Evolutionary conservation across 2,888 invertebrate species (phyloP).

Genomic region (Brenthis hecate): DNA sequence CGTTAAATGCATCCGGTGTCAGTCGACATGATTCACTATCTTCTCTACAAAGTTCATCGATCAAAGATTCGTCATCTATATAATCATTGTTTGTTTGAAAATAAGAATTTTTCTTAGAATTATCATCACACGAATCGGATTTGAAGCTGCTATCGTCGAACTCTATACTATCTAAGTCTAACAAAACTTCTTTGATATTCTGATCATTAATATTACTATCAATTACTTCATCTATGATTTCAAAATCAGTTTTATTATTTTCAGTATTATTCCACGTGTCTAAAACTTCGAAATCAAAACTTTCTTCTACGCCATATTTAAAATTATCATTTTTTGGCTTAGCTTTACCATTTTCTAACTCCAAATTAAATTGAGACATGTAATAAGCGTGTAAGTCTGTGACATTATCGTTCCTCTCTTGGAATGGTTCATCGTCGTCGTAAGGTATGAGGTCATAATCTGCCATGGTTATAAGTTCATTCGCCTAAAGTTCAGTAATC

Average conservation of each 20-base stretch:
- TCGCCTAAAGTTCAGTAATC: conserved; percentile 76
- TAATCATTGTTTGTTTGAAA: conserved; percentile 66
- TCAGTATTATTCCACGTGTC: conserved; percentile 56
- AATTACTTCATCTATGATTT: conserved; percentile 68
- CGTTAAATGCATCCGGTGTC: conserved; percentile 66
- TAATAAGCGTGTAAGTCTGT: conserved; percentile 77
- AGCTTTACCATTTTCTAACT: conserved; percentile 70
- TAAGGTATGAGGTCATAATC: conserved; percentile 73
- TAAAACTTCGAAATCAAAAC: conserved; percentile 73
- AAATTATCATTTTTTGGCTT: conserved; percentile 63
- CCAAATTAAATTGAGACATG: conserved; percentile 77
- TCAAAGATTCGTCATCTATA: conserved; percentile 75
- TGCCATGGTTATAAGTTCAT: conserved; percentile 74
- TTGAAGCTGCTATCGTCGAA: conserved; percentile 65
- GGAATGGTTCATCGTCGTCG: conserved; percentile 67
- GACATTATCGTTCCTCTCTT: conserved; percentile 63
- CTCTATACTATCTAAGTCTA: conserved; percentile 72
- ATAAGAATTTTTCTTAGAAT: conserved; percentile 49
- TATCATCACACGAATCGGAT: conserved; percentile 48
- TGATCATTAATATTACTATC: conserved; percentile 70
- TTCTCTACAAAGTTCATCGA: conserved; percentile 76
- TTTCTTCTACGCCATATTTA: conserved; percentile 70
- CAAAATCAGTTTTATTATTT: conserved; percentile 57
- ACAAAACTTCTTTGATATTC: conserved; percentile 73
- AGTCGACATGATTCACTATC: conserved; percentile 65